Evolutionary conservation across 2,888 invertebrate species (phyloP), one percentile per base, ranked within the genome.

Genomic region (Anthophora plumipes): DNA sequence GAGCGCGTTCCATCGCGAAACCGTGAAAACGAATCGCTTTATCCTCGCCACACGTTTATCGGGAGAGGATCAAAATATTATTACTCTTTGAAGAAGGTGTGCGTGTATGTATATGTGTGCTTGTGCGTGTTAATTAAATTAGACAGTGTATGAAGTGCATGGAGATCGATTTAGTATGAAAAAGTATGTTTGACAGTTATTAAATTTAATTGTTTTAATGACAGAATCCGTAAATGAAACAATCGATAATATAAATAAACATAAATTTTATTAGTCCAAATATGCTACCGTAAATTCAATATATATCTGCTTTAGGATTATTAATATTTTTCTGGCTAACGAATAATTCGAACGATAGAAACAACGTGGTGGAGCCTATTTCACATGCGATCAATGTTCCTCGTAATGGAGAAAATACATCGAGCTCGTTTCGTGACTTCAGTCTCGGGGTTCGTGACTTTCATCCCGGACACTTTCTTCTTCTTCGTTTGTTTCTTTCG

Each of bases 331-430:
- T n/a, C n/a, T n/a, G n/a, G n/a, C n/a, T n/a, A n/a, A n/a, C n/a
- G n/a, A n/a, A n/a, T n/a, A n/a, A n/a, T n/a, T n/a, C n/a, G n/a
- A n/a, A n/a, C n/a, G n/a, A n/a, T n/a, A n/a, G n/a, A n/a, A n/a
- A n/a, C n/a, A n/a, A n/a, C n/a, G n/a, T n/a, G n/a, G n/a, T n/a
- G n/a, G 22, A 55, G 54, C 17, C 14, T 63, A 54, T 70, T 76
- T 70, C 57, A 70, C 63, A 57, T 8, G 1, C 39, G 43, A 76
- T 59, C 61, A 39, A 48, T 72, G 64, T 46, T 25, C 48, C 63
- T 48, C 43, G 17, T 25, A 43, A 55, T 22, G 25, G 64, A 61
- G 37, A 69, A 70, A 76, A 54, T 41, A 52, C 25, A 39, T 9
- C 22, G 64, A 61, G 57, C 20, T 4, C 0, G 17, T 63, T 11